These are phyloP conservation scores for Hesperia comma DNA, from an alignment of 2,888 invertebrate genomes.

Conservation along the genomic window DNA sequence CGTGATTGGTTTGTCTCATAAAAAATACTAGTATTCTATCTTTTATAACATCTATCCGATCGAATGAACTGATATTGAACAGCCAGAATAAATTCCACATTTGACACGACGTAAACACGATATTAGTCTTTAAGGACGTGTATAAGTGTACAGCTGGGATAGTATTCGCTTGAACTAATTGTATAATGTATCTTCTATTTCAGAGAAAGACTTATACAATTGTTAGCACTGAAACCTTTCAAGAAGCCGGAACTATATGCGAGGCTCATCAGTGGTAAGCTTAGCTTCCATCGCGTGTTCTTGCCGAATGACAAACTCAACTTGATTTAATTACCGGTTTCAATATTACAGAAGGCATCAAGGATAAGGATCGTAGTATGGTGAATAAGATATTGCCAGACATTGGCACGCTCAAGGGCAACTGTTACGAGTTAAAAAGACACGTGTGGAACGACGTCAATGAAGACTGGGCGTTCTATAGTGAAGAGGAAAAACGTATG, in stretches of 20 bases:
- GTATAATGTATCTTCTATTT: constrained; percentile 68
- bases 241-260: constrained; percentile 96
- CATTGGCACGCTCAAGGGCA: constrained; percentile 92
- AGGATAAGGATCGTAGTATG: constrained; percentile 91
- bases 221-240: constrained; percentile 95
- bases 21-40: constrained; percentile 16
- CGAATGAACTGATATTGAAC: background rate
- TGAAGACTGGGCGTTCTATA: constrained; percentile 97
- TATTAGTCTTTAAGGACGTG: background rate
- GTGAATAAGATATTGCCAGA: constrained; percentile 91
- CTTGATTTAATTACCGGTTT: constrained; percentile 31
- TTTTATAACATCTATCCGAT: constrained; percentile 17
- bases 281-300: constrained; percentile 39
- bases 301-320: constrained; percentile 46
- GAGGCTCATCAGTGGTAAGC: constrained; percentile 91
- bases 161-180: constrained; percentile 37
- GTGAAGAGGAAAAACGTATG: constrained; percentile 93
- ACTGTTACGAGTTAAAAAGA: constrained; percentile 93
- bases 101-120: background rate
- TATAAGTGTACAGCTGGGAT: background rate
- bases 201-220: constrained; percentile 97
- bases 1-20: constrained; percentile 38
- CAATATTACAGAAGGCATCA: constrained; percentile 90
- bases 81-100: constrained; percentile 2
- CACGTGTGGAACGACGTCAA: constrained; percentile 96